Evolutionary conservation across 2,888 invertebrate genomes (phyloP).

Genomic region (Mamestra brassicae): DNA sequence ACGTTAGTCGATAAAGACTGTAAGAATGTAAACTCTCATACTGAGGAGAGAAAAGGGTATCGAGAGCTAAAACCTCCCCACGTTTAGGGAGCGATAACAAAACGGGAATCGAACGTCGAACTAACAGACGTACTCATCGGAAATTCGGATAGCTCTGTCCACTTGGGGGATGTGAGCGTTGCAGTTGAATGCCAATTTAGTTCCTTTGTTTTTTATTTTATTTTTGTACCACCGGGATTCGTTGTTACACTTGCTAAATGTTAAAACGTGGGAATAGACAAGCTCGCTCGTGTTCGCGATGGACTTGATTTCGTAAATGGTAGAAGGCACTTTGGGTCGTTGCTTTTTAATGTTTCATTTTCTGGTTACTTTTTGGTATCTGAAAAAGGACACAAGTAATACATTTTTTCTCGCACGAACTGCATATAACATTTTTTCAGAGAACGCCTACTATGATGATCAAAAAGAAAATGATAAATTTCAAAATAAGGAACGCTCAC

Average conservation of each 20-base stretch:
- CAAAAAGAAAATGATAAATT: no score
- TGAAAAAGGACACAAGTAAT: neutral
- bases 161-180: slow-evolving; percentile 65
- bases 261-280: slow-evolving; percentile 45
- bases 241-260: slow-evolving; percentile 44
- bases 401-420: neutral
- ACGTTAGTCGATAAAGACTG: slow-evolving; percentile 55
- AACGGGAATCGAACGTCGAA: slow-evolving; percentile 62
- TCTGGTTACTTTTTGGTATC: neutral
- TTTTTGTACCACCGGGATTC: slow-evolving; percentile 50
- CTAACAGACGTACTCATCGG: slow-evolving; percentile 69
- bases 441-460: neutral
- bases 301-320: slow-evolving; percentile 10
- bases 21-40: slow-evolving; percentile 55
- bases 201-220: slow-evolving; percentile 55
- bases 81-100: slow-evolving; percentile 68
- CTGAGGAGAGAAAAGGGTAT: slow-evolving; percentile 54
- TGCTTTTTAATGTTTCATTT: neutral
- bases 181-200: slow-evolving; percentile 68
- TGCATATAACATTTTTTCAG: neutral
- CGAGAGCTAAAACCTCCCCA: slow-evolving; percentile 51
- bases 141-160: slow-evolving; percentile 69
- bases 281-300: slow-evolving; percentile 9
- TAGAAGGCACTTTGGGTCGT: slow-evolving; percentile 5
- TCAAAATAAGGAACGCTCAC: no score